phyloP scores from a whole-genome alignment of 2,888 invertebrate genomes.

The Drosophila meridiana region DNA sequence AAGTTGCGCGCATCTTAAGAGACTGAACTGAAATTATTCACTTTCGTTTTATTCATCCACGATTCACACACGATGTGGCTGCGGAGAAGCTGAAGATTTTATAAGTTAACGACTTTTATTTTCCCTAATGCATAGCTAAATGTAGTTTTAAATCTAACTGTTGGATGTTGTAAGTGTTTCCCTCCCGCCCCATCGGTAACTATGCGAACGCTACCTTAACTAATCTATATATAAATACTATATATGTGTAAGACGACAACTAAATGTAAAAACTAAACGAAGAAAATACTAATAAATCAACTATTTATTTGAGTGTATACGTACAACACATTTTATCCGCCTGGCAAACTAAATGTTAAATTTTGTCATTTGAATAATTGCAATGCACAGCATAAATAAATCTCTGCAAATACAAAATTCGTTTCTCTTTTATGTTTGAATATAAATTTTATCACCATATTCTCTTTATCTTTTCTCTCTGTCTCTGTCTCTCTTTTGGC shows the following conservation, averaged over 20 bases:
- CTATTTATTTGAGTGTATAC: slow-evolving; percentile 72
- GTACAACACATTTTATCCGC: slow-evolving; percentile 10
- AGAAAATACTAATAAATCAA: slow-evolving; percentile 58
- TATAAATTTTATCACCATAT: slow-evolving; percentile 7
- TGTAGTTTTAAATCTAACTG: slow-evolving; percentile 43
- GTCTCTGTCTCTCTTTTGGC: not conserved
- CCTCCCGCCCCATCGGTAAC: slow-evolving; percentile 8
- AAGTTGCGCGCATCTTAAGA: slow-evolving; percentile 71
- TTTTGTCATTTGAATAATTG: slow-evolving; percentile 32
- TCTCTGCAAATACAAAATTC: slow-evolving; percentile 11
- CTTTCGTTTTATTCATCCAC: slow-evolving; percentile 35
- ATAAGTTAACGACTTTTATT: slow-evolving; percentile 24
- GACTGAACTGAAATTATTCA: slow-evolving; percentile 73
- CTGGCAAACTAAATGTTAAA: slow-evolving; percentile 11
- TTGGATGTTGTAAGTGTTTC: slow-evolving; percentile 60
- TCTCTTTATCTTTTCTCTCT: slow-evolving; percentile 16
- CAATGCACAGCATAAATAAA: slow-evolving; percentile 46
- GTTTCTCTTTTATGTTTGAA: not conserved
- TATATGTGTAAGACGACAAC: slow-evolving; percentile 15
- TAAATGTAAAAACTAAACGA: slow-evolving; percentile 18
- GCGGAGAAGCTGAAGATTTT: slow-evolving; percentile 25
- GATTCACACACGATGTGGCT: slow-evolving; percentile 12
- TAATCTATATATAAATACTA: slow-evolving; percentile 24
- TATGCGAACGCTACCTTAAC: slow-evolving; percentile 23
- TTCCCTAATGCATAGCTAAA: slow-evolving; percentile 23